phyloP scores from a whole-genome alignment of 1,140 invertebrate species.

The Helicoverpa zea region DNA sequence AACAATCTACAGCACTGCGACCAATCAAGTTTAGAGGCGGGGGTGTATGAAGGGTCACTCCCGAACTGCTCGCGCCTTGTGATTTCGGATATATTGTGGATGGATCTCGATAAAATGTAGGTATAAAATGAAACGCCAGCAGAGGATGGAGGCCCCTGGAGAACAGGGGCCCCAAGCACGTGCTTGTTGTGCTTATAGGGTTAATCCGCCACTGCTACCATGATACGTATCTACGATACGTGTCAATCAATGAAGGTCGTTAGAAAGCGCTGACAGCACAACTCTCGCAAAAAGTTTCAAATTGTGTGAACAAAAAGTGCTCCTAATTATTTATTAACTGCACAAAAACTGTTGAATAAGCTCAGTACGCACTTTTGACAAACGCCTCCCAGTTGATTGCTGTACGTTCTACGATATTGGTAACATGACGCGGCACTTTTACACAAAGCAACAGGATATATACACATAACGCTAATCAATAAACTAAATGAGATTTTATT shows the following conservation, averaged over 20 bases:
- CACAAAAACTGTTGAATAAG: constrained; percentile 27
- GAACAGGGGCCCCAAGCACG: too few species aligned
- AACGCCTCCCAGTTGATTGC: neutral
- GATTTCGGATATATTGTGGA: too few species aligned
- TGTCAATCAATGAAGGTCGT: constrained; percentile 42
- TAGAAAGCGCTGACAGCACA: constrained; percentile 47
- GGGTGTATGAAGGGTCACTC: too few species aligned
- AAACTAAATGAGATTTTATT: neutral
- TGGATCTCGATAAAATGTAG: too few species aligned
- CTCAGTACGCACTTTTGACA: neutral
- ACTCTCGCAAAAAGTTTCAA: constrained; percentile 49
- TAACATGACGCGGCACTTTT: neutral
- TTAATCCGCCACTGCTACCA: too few species aligned
- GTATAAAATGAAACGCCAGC: too few species aligned
- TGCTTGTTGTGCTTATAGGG: too few species aligned
- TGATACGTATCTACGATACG: too few species aligned
- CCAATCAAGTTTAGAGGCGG: too few species aligned
- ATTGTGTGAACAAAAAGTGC: constrained; percentile 55
- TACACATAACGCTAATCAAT: neutral
- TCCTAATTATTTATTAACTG: constrained; percentile 13
- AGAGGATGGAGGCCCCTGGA: too few species aligned
- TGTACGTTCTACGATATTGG: neutral
- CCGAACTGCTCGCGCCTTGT: too few species aligned
- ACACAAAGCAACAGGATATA: neutral
- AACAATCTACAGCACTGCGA: too few species aligned